phyloP scores from a whole-genome alignment of 1,140 invertebrate genomes.

The Ostrea denselamellosa region DNA sequence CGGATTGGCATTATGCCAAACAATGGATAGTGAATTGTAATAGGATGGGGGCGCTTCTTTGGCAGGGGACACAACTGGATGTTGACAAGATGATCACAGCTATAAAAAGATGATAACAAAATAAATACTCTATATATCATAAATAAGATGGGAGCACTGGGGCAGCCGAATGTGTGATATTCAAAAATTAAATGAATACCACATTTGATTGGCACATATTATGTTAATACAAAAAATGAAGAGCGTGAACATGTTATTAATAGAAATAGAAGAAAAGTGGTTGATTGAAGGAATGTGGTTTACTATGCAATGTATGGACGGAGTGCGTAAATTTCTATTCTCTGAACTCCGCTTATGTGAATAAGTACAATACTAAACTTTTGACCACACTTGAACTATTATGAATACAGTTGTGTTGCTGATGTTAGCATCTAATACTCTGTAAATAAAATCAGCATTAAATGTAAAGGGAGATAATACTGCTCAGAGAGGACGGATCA shows the following conservation, averaged over 20 bases:
- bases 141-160: conserved; percentile 31
- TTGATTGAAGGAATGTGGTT: neutral
- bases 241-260: neutral
- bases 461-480: conserved; percentile 16
- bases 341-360: neutral
- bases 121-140: conserved; percentile 26
- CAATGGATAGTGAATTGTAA: conserved; percentile 20
- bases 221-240: conserved; percentile 33
- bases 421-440: conserved; percentile 11
- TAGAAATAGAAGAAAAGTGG: neutral
- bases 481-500: conserved; percentile 31
- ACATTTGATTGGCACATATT: conserved; percentile 37
- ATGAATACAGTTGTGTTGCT: neutral
- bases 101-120: conserved; percentile 33
- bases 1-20: conserved; percentile 20
- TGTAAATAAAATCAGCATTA: conserved; percentile 6
- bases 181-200: conserved; percentile 31
- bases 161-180: conserved; percentile 27
- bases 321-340: neutral
- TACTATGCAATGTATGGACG: neutral
- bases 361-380: neutral
- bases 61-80: conserved; percentile 36
- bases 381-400: neutral
- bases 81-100: conserved; percentile 34
- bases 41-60: conserved; percentile 6